Conservation (phyloP, 2,888 invertebrate genomes). For the Melipona bicolor region DNA sequence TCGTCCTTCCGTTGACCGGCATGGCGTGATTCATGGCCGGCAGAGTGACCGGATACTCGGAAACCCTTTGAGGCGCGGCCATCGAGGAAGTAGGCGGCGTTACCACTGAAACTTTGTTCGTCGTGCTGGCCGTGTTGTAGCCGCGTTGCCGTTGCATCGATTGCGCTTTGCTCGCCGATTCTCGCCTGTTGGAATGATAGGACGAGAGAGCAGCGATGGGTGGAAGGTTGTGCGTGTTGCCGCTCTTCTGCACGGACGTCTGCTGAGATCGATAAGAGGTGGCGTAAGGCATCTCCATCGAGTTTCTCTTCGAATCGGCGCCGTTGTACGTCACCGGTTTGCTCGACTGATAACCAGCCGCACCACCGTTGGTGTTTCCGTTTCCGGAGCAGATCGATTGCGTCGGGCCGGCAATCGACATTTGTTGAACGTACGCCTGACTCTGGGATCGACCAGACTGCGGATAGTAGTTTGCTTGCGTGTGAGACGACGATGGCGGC, state of each 20-base stretch:
- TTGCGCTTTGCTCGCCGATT: slow-evolving; percentile 74
- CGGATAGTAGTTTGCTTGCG: slow-evolving; percentile 70
- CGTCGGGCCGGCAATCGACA: slow-evolving; percentile 51
- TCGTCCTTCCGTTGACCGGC: slow-evolving; percentile 73
- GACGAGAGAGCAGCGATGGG: slow-evolving; percentile 85
- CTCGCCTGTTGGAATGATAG: slow-evolving; percentile 84
- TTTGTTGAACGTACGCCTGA: slow-evolving; percentile 70
- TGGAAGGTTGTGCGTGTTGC: slow-evolving; percentile 85
- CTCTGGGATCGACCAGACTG: slow-evolving; percentile 71
- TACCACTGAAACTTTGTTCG: slow-evolving; percentile 53
- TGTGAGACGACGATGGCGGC: slow-evolving; percentile 9
- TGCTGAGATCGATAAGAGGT: slow-evolving; percentile 70
- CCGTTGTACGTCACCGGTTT: slow-evolving; percentile 77
- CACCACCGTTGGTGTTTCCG: slow-evolving; percentile 48
- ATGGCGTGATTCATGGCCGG: slow-evolving; percentile 65
- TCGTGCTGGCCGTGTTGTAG: slow-evolving; percentile 51
- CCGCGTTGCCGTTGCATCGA: slow-evolving; percentile 70
- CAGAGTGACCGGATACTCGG: slow-evolving; percentile 73
- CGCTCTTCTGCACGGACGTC: slow-evolving; percentile 69
- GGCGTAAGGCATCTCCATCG: slow-evolving; percentile 70
- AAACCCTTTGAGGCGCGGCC: slow-evolving; percentile 60
- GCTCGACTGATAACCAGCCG: slow-evolving; percentile 65
- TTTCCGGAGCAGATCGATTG: slow-evolving; percentile 59
- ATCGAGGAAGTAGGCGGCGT: slow-evolving; percentile 64
- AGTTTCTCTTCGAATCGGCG: slow-evolving; percentile 72